Evolutionary conservation across 2,888 invertebrate species (phyloP).

Genomic region (Mythimna loreyi): DNA sequence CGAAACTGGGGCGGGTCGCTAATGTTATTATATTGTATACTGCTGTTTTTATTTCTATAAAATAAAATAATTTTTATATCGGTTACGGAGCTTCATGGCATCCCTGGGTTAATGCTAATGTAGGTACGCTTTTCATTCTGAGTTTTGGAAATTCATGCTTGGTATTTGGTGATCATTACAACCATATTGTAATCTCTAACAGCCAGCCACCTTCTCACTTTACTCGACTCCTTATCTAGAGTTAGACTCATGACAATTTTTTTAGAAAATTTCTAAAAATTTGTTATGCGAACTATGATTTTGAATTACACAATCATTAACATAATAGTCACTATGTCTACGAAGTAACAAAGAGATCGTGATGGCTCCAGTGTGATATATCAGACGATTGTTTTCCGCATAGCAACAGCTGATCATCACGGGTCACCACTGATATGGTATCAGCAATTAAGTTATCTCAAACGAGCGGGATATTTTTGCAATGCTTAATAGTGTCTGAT

Average conservation of each 20-base stretch:
- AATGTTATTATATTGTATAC: too few relatives aligned
- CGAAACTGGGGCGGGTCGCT: too few relatives aligned
- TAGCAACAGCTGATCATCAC: slow-evolving; percentile 23
- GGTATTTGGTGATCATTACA: too few relatives aligned
- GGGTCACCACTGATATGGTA: slow-evolving; percentile 29
- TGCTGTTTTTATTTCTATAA: too few relatives aligned
- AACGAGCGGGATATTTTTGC: slow-evolving; percentile 35
- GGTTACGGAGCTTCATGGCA: too few relatives aligned
- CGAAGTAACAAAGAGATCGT: neutral
- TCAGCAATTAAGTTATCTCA: slow-evolving; percentile 34
- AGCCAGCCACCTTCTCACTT: too few relatives aligned
- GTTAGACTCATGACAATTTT: neutral
- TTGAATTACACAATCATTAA: neutral
- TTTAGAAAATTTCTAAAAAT: neutral
- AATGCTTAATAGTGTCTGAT: slow-evolving; percentile 24
- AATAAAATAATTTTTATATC: too few relatives aligned
- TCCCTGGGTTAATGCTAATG: too few relatives aligned
- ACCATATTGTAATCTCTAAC: neutral
- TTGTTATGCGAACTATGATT: neutral
- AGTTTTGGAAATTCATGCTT: neutral
- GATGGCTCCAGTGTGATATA: neutral
- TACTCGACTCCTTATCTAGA: neutral
- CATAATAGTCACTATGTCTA: slow-evolving; percentile 15
- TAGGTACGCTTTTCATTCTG: neutral
- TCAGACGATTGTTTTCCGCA: slow-evolving; percentile 37